A percentile compares a stretch with the other conserved stretches of the same genome.
Evolutionary conservation across 1,140 invertebrate species (phyloP).

Genomic region (Hyposmocoma kahamanoa): DNA sequence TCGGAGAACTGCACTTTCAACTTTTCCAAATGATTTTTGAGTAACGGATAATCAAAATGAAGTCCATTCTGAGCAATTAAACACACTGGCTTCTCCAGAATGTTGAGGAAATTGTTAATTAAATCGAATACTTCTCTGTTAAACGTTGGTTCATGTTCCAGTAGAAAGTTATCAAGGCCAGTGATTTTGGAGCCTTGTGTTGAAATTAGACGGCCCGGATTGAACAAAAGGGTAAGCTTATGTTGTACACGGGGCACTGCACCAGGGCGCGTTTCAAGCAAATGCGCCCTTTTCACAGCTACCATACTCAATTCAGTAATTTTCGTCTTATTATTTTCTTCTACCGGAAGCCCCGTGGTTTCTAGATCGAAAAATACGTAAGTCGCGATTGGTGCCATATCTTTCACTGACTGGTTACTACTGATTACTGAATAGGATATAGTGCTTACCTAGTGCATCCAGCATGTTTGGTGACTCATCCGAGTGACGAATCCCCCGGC

Average conservation of each 20-base stretch:
- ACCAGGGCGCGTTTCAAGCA: slow-evolving; percentile 46
- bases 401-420: background rate
- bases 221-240: slow-evolving; percentile 78
- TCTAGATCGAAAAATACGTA: slow-evolving; percentile 80
- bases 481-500: no score
- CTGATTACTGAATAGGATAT: background rate
- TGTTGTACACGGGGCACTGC: slow-evolving; percentile 74
- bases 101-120: slow-evolving; percentile 77
- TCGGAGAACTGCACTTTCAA: slow-evolving; percentile 57
- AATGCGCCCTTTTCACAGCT: slow-evolving; percentile 70
- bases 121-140: slow-evolving; percentile 65
- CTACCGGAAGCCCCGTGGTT: slow-evolving; percentile 75
- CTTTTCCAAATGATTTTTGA: slow-evolving; percentile 51
- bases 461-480: background rate
- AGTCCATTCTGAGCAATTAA: slow-evolving; percentile 87
- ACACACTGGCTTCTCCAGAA: slow-evolving; percentile 79
- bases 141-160: slow-evolving; percentile 78
- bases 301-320: slow-evolving; percentile 78
- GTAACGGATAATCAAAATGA: slow-evolving; percentile 79
- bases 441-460: slow-evolving; percentile 1
- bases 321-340: slow-evolving; percentile 69
- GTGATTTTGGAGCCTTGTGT: slow-evolving; percentile 67
- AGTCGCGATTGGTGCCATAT: slow-evolving; percentile 60
- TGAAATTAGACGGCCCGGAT: slow-evolving; percentile 73
- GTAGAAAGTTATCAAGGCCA: slow-evolving; percentile 78